Base-by-base conservation (phyloP, 35 echinoderm and acorn worm species). In the Apostichopus parvimensis region DNA sequence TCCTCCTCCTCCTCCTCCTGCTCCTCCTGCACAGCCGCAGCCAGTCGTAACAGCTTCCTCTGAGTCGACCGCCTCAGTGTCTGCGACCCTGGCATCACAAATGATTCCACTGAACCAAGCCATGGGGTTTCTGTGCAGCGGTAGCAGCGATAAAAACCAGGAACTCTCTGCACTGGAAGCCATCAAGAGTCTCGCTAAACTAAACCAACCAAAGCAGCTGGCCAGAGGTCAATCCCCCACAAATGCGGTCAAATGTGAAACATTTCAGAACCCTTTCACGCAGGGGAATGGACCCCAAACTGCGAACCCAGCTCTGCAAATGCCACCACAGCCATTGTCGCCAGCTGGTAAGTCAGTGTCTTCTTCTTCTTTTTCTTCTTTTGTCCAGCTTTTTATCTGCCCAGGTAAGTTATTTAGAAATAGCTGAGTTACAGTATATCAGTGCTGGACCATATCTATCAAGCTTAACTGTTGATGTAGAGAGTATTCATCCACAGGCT, bases 91-190 rank as follows among this genome's bases (percentile, higher is more conserved):
- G 20, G 71, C 86, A 14, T 72, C 61, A 18, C 86, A 68, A 54
- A 55, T 73, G 89, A 77, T 91, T 18, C 77, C 89, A 9, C 52
- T 91, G 53, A 77, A 57, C 26, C 89, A 91, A 53, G 89, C 89
- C 9, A 78, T 91, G 77, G 89, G 89, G 15, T 91, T 91, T n/a
- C 76, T 91, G 0, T 77, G 72, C 59, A 68, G 72, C 12, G 68
- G 56, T 60, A n/a, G 14, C 34, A 68, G 77, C 59, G 77, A 91
- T 21, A 91, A 91, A 21, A 79, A 53, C 23, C 83, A 93, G 24
- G 92, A 86, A 62, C 60, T 93, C 4, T 93, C 92, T 22, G 92
- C 92, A 10, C 84, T 93, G 7, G 92, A 93, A 55, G 92, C 92
- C n/a, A 93, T 93, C 20, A 93, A 93, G 59, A 91, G 59, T 79